Evolutionary conservation across 2,888 invertebrate genomes (phyloP).

Genomic region (Drosophila formosana): DNA sequence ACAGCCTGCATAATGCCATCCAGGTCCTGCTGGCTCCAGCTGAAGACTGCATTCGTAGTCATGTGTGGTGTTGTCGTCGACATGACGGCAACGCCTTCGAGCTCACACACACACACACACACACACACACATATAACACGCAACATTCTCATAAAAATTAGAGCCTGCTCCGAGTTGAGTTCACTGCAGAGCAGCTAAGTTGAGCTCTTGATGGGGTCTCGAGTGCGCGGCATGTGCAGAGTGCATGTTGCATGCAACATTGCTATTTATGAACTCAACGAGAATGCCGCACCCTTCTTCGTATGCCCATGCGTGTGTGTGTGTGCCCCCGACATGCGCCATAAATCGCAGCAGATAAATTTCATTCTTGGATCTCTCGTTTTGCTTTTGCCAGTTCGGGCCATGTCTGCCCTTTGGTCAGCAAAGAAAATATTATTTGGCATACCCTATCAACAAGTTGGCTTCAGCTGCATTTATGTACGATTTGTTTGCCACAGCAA

Average conservation of each 20-base stretch:
- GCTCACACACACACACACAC: conserved; percentile 52
- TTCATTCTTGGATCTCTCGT: conserved; percentile 66
- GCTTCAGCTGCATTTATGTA: background rate
- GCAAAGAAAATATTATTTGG: conserved; percentile 56
- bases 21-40: conserved; percentile 19
- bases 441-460: conserved; percentile 28
- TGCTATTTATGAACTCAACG: conserved; percentile 79
- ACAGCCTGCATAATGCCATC: conserved; percentile 39
- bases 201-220: conserved; percentile 15
- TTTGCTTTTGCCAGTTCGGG: conserved; percentile 49
- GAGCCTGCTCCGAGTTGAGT: conserved; percentile 53
- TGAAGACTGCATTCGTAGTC: conserved; percentile 35
- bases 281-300: conserved; percentile 51
- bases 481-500: background rate
- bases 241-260: conserved; percentile 78
- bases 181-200: conserved; percentile 31
- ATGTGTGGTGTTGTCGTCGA: conserved; percentile 52
- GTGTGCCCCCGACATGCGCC: conserved; percentile 36
- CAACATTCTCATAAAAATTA: conserved; percentile 80
- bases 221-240: conserved; percentile 44
- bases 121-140: conserved; percentile 68
- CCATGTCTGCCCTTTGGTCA: conserved; percentile 55
- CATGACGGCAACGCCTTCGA: conserved; percentile 71
- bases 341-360: conserved; percentile 80
- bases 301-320: conserved; percentile 14